These are phyloP conservation scores for Gastrophysa polygoni DNA, from an alignment of 2,888 invertebrate genomes.

Conservation along the genomic window DNA sequence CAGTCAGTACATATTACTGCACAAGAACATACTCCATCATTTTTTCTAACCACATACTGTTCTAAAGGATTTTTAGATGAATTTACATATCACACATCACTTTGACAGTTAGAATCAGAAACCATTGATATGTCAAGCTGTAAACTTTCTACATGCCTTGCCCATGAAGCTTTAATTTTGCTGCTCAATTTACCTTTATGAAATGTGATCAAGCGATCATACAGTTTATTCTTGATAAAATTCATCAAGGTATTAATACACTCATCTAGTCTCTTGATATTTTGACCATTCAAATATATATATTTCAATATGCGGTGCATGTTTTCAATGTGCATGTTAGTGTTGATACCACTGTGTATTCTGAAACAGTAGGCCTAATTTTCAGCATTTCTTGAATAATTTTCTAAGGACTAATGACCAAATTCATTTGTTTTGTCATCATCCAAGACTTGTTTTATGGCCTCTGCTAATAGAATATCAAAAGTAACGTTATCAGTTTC, in stretches of 20 bases:
- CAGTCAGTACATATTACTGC: constrained; percentile 4
- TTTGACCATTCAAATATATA: constrained; percentile 14
- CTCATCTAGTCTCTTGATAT: constrained; percentile 15
- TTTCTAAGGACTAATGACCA: background rate
- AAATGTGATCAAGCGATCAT: no score
- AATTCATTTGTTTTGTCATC: constrained; percentile 8
- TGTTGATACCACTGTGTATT: constrained; percentile 10
- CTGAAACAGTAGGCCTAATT: constrained; percentile 17
- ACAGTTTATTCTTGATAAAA: no score
- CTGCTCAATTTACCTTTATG: no score
- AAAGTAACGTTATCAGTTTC: constrained; percentile 8
- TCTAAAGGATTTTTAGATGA: no score
- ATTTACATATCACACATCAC: no score
- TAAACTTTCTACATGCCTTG: no score
- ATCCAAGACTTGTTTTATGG: background rate
- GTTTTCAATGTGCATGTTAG: constrained; percentile 21
- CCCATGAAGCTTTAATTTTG: no score
- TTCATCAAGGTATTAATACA: no score
- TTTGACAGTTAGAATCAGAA: no score
- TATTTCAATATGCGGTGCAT: constrained; percentile 22
- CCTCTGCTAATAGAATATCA: background rate
- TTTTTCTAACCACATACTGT: no score
- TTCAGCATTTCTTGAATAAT: background rate
- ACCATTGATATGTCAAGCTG: no score
- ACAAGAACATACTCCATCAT: constrained; percentile 1